Evolutionary conservation across 2,888 invertebrate species (phyloP).

Genomic region (Hermodice carunculata): DNA sequence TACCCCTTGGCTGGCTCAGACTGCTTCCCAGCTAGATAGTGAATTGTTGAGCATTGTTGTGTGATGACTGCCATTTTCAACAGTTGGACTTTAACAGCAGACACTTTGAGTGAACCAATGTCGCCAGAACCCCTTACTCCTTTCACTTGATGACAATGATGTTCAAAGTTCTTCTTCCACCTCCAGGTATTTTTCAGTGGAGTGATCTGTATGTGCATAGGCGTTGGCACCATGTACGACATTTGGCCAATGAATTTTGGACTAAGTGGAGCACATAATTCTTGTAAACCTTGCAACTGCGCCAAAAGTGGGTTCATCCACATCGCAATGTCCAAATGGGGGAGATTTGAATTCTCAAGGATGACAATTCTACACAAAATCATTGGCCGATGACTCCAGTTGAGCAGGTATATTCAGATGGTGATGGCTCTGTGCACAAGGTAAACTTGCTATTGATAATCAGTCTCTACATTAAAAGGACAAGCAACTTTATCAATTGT

Average conservation of each 20-base stretch:
- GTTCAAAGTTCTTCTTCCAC: no score
- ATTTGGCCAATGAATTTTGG: neutral
- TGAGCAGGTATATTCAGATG: no score
- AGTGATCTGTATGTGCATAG: neutral
- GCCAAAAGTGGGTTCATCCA: neutral
- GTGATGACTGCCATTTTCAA: neutral
- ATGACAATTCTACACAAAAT: no score
- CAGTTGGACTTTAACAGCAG: neutral
- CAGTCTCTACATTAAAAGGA: no score
- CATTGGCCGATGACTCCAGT: no score
- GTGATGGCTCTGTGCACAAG: no score
- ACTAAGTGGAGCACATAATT: neutral
- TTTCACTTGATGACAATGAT: slow-evolving; percentile 2
- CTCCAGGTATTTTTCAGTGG: no score
- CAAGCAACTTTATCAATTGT: no score
- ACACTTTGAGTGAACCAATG: neutral
- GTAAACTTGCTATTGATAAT: no score
- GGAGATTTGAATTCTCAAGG: no score
- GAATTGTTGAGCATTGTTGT: neutral
- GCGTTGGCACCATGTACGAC: neutral
- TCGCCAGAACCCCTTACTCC: slow-evolving; percentile 1
- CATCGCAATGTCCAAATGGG: neutral
- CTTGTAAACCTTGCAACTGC: neutral
- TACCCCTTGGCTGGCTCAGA: neutral
- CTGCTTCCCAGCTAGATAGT: neutral